These are phyloP conservation scores for Bombus huntii DNA, from an alignment of 1,140 invertebrate genomes.

Conservation along the genomic window DNA sequence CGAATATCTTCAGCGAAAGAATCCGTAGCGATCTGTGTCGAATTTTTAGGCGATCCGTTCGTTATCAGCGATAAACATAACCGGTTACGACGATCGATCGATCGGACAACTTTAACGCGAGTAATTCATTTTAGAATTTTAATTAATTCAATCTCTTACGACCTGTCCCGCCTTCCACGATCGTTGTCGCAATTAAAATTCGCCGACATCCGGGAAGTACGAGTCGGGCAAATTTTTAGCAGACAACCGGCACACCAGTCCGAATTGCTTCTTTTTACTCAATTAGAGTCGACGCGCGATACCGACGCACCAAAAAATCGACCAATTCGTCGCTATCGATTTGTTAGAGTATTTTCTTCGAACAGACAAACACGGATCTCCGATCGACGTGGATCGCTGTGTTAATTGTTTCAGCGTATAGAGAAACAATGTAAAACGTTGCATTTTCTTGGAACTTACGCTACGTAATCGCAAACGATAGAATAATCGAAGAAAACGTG, in stretches of 20 bases:
- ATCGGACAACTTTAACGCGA: slow-evolving; percentile 3
- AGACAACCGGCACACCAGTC: neutral
- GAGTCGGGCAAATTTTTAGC: neutral
- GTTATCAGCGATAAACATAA: slow-evolving; percentile 32
- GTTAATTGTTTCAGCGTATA: no score
- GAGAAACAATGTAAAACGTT: no score
- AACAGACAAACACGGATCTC: accelerated
- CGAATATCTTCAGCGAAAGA: neutral
- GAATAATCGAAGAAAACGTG: no score
- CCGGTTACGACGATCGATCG: slow-evolving; percentile 18
- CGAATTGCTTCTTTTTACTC: neutral
- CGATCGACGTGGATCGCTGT: neutral
- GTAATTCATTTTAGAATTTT: slow-evolving; percentile 28
- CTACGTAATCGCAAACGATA: no score
- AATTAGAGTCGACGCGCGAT: neutral
- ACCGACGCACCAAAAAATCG: neutral
- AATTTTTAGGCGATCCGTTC: slow-evolving; percentile 5
- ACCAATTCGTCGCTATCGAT: neutral
- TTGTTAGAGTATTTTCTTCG: no score
- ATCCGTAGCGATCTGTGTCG: neutral
- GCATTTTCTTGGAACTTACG: no score
- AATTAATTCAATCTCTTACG: slow-evolving; percentile 32
- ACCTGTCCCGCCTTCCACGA: neutral
- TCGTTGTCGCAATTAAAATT: slow-evolving; percentile 28
- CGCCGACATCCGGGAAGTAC: slow-evolving; percentile 18